phyloP scores from a whole-genome alignment of 1,140 invertebrate genomes.

The Temnothorax nylanderi region DNA sequence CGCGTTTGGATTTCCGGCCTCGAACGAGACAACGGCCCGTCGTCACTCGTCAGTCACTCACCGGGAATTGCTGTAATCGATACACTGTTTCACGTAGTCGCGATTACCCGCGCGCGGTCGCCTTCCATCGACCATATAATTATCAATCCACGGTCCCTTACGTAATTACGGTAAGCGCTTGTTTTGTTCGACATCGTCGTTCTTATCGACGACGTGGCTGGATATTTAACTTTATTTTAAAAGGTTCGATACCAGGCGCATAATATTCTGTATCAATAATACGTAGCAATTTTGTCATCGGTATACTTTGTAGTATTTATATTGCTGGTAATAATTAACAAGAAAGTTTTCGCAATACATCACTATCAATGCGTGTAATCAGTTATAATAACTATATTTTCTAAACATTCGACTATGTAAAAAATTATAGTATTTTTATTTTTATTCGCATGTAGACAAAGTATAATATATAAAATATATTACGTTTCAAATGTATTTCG shows the following conservation, averaged over 20 bases:
- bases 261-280: constrained; percentile 16
- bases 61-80: constrained; percentile 17
- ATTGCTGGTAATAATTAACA: not conserved
- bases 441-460: not conserved
- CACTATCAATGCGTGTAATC: not conserved
- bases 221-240: constrained; percentile 11
- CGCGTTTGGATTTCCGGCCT: constrained; percentile 24
- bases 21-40: not conserved
- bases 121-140: constrained; percentile 5
- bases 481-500: not conserved
- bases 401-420: not conserved
- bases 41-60: constrained; percentile 17
- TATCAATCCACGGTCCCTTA: constrained; percentile 38
- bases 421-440: not conserved
- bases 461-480: not conserved
- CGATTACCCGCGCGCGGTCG: not conserved
- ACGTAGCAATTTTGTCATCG: not conserved
- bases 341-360: not conserved
- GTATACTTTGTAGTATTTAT: not conserved
- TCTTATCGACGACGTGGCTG: not conserved
- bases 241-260: not conserved
- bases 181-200: constrained; percentile 31
- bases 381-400: not conserved
- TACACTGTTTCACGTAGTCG: not conserved
- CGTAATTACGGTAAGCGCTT: constrained; percentile 37